These are phyloP conservation scores for Pegoplata infirma DNA, from an alignment of 2,888 invertebrate genomes.

Conservation along the genomic window DNA sequence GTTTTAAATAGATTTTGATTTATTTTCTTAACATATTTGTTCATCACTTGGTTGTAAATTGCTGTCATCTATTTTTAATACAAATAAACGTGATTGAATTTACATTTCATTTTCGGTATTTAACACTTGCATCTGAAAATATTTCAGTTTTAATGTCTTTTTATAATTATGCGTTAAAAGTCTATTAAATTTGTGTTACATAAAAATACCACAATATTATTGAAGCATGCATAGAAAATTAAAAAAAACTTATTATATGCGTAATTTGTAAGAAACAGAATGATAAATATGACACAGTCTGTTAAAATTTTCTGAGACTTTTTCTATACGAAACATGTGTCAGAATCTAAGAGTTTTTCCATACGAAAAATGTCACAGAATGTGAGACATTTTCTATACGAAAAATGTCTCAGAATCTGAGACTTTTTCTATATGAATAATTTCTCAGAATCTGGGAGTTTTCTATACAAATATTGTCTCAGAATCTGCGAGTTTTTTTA, in stretches of 20 bases:
- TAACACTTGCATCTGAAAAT: slow-evolving; percentile 27
- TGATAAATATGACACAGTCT: not conserved
- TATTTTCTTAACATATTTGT: slow-evolving; percentile 4
- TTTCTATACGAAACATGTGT: too few species aligned
- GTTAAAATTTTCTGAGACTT: too few species aligned
- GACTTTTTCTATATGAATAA: too few species aligned
- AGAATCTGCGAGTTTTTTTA: too few species aligned
- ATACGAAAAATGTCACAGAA: too few species aligned
- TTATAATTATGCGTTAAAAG: slow-evolving; percentile 31
- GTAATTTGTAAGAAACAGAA: not conserved
- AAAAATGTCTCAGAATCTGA: too few species aligned
- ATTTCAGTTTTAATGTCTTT: slow-evolving; percentile 15
- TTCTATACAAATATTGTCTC: too few species aligned
- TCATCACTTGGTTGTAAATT: slow-evolving; percentile 29
- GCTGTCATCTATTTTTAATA: slow-evolving; percentile 44
- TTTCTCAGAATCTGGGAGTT: too few species aligned
- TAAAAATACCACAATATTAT: slow-evolving; percentile 30
- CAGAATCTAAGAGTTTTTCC: too few species aligned
- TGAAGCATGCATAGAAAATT: too few species aligned
- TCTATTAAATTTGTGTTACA: slow-evolving; percentile 23
- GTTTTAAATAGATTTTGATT: slow-evolving; percentile 6
- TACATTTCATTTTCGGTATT: slow-evolving; percentile 37
- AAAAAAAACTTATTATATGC: not conserved
- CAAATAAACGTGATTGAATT: slow-evolving; percentile 49
- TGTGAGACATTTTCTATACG: too few species aligned